Conservation (phyloP, 2,113 vertebrate species). For the Azemiops feae region DNA sequence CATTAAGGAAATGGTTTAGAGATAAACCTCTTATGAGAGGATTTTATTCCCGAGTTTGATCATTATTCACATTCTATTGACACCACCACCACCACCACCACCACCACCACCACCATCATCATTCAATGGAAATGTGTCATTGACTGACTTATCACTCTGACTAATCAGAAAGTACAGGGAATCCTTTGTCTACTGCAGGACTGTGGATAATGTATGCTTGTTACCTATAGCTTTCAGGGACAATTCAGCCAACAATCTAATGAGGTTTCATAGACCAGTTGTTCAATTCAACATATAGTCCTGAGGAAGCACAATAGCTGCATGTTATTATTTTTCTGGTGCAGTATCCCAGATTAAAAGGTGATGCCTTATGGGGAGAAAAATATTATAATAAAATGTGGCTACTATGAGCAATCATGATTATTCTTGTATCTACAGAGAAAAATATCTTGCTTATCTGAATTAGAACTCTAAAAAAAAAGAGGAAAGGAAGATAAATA, state of each 20-base stretch:
- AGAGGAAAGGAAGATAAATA: background rate
- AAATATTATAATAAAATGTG: background rate
- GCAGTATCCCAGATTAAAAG: background rate
- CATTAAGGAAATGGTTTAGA: background rate
- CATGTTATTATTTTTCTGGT: background rate
- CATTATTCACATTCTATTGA: background rate
- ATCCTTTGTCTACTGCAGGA: background rate
- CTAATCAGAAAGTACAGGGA: background rate
- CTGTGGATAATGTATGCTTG: background rate
- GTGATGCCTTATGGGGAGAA: background rate
- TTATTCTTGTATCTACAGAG: background rate
- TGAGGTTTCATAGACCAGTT: background rate
- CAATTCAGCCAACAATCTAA: background rate
- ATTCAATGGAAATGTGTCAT: background rate
- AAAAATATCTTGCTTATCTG: conserved; percentile 31
- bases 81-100: no score
- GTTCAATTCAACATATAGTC: background rate
- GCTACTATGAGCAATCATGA: background rate
- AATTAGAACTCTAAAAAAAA: background rate
- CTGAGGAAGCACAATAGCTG: background rate
- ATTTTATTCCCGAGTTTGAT: background rate
- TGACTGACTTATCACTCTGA: background rate
- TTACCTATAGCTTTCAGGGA: background rate
- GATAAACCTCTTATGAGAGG: background rate
- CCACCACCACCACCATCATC: background rate